Evolutionary conservation across 2,888 invertebrate genomes (phyloP).

Genomic region (Caenorhabditis afra): DNA sequence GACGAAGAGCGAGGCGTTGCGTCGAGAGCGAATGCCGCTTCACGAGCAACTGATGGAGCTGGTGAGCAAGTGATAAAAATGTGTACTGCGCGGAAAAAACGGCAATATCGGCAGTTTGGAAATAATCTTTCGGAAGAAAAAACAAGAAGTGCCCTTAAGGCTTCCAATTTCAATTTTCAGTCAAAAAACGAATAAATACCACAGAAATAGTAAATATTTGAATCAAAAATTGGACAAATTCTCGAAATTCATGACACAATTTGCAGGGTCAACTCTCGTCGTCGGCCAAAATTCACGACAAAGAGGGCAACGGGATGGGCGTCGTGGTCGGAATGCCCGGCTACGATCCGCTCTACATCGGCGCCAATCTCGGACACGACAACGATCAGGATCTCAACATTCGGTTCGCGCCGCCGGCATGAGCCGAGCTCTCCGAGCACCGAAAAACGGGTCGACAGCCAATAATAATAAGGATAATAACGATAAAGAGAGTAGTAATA

Average conservation of each 20-base stretch:
- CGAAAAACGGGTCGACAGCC: constrained; percentile 12
- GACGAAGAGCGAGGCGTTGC: constrained; percentile 46
- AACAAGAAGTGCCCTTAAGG: no score
- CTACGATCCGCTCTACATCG: constrained; percentile 66
- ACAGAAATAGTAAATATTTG: no score
- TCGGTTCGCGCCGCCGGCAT: constrained; percentile 55
- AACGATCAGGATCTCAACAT: constrained; percentile 58
- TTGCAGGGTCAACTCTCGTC: constrained; percentile 66
- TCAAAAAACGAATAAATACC: no score
- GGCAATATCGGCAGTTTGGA: no score
- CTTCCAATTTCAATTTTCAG: no score
- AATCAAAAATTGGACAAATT: not conserved
- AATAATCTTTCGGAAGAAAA: no score
- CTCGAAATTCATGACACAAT: constrained; percentile 9
- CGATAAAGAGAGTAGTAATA: not conserved
- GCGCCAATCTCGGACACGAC: constrained; percentile 60
- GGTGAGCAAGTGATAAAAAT: constrained; percentile 15
- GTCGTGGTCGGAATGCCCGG: constrained; percentile 68
- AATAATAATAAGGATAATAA: not conserved
- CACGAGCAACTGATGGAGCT: constrained; percentile 62
- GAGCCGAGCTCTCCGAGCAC: not conserved
- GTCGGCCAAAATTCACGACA: constrained; percentile 61
- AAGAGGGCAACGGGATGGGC: constrained; percentile 63
- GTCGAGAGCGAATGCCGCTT: constrained; percentile 47
- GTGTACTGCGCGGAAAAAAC: no score